These are phyloP conservation scores for Enteromius viviparus DNA, from an alignment of 2,797 vertebrate species.

Conservation along the genomic window DNA sequence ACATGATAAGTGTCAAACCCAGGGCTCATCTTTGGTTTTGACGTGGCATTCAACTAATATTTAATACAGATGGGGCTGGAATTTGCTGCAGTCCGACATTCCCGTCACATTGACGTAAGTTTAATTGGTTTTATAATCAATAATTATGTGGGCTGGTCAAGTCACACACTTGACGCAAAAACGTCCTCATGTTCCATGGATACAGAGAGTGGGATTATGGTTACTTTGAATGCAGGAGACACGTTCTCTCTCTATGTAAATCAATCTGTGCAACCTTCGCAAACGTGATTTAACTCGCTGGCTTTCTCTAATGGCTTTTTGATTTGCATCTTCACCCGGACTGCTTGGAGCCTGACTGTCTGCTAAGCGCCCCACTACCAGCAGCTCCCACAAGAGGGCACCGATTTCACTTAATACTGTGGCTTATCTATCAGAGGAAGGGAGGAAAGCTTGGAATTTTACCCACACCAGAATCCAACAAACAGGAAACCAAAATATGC, in stretches of 20 bases:
- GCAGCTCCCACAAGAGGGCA: constrained; percentile 70
- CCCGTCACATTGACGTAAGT: constrained; percentile 17
- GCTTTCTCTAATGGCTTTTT: constrained; percentile 72
- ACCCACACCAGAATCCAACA: constrained; percentile 52
- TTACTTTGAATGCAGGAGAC: constrained; percentile 53
- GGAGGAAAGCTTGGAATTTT: constrained; percentile 19
- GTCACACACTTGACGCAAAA: constrained; percentile 53
- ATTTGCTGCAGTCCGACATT: constrained; percentile 19
- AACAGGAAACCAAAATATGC: constrained; percentile 61
- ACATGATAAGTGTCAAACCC: constrained; percentile 30
- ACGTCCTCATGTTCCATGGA: constrained; percentile 42
- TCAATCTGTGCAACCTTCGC: constrained; percentile 65
- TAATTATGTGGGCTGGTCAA: constrained; percentile 45
- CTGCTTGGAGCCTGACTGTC: constrained; percentile 58
- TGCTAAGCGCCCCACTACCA: constrained; percentile 9
- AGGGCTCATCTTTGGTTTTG: constrained; percentile 31
- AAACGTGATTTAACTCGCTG: constrained; percentile 69
- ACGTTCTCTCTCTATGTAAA: constrained; percentile 63
- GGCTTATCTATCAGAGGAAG: neutral
- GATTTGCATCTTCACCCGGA: constrained; percentile 66
- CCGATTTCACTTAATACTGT: constrained; percentile 26
- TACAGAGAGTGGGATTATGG: constrained; percentile 29
- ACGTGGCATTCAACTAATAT: constrained; percentile 17
- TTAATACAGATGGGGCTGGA: constrained; percentile 18
- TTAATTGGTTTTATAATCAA: constrained; percentile 48